phyloP scores from a whole-genome alignment of 2,113 vertebrate genomes.

The Heterotis niloticus region DNA sequence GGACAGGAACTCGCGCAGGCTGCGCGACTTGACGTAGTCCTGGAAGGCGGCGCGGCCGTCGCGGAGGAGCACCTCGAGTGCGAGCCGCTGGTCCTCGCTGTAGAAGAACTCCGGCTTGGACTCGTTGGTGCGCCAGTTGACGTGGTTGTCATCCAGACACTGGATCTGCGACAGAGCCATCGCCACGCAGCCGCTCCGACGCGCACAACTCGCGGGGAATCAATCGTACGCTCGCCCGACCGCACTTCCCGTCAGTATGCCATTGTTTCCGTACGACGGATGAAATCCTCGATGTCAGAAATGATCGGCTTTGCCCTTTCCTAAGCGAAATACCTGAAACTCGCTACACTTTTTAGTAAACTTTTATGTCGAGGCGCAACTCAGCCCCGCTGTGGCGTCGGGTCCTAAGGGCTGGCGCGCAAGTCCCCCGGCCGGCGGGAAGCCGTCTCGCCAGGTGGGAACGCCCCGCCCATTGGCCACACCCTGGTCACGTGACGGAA shows the following conservation, averaged over 20 bases:
- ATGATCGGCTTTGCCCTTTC: too few species aligned
- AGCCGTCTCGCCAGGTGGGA: constrained; percentile 22
- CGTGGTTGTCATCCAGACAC: constrained; percentile 87
- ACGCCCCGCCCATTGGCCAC: constrained; percentile 25
- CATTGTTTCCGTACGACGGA: too few species aligned
- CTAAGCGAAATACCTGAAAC: too few species aligned
- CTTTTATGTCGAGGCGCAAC: too few species aligned
- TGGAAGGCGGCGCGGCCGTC: constrained; percentile 73
- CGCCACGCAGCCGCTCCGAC: neutral
- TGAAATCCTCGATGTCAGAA: too few species aligned
- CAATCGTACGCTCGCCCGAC: too few species aligned
- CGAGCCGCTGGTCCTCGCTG: constrained; percentile 88
- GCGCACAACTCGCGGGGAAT: neutral
- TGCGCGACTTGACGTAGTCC: constrained; percentile 63
- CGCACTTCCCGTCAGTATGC: too few species aligned
- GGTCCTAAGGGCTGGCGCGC: too few species aligned
- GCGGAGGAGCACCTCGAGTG: constrained; percentile 74
- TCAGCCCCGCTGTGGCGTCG: too few species aligned
- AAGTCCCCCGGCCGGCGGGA: neutral
- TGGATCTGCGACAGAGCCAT: constrained; percentile 95
- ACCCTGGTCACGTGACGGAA: constrained; percentile 38
- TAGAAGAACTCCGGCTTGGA: constrained; percentile 94
- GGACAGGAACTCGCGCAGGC: constrained; percentile 83
- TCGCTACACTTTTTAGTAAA: too few species aligned
- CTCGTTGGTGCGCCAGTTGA: constrained; percentile 90